phyloP scores from a whole-genome alignment of 2,888 invertebrate genomes.

The Ceraclea dissimilis region DNA sequence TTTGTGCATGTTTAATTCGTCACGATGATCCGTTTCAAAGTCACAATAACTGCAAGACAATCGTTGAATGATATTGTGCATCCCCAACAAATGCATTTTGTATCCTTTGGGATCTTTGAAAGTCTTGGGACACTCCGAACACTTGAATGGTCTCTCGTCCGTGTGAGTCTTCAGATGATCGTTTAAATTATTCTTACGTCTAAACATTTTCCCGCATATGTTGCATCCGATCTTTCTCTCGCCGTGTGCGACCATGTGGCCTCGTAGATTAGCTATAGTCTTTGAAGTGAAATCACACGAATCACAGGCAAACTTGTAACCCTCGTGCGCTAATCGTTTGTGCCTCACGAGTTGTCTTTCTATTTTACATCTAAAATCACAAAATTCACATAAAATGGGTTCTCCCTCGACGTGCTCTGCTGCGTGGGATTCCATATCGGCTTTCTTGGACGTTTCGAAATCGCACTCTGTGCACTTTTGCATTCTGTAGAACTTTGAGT shows the following conservation, averaged over 20 bases:
- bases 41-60: slow-evolving; percentile 1
- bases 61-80: neutral
- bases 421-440: neutral
- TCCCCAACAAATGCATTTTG: slow-evolving; percentile 2
- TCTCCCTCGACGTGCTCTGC: neutral
- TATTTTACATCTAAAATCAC: neutral
- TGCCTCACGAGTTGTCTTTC: neutral
- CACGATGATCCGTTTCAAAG: neutral
- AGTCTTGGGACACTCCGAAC: neutral
- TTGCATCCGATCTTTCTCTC: neutral
- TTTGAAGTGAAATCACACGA: neutral
- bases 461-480: neutral
- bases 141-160: neutral
- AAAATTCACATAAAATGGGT: neutral
- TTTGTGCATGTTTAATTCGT: neutral
- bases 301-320: neutral
- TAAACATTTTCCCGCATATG: neutral
- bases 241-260: neutral
- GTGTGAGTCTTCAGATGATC: slow-evolving; percentile 3
- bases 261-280: neutral
- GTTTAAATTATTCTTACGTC: neutral
- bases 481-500: neutral
- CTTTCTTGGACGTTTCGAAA: neutral
- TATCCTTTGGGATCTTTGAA: slow-evolving; percentile 1
- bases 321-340: neutral